A percentile compares a stretch with the other conserved stretches of the same genome.
Conservation (phyloP, 2,113 vertebrate genomes). For the Tragelaphus strepsiceros region DNA sequence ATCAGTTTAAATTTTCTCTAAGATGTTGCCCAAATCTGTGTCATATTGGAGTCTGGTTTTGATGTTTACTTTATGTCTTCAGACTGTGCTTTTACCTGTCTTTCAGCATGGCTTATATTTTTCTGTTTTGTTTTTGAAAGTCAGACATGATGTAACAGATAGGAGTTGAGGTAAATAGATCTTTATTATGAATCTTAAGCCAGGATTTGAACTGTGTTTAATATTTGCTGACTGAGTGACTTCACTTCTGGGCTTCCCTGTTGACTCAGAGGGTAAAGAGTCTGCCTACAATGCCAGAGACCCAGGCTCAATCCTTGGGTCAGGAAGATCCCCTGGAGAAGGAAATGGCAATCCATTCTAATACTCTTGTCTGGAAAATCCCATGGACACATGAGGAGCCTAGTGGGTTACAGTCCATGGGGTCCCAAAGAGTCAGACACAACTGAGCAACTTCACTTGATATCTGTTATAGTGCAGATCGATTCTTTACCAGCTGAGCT, state of each 20-base stretch:
- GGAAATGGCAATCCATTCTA: too few species aligned
- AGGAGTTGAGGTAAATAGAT: neutral
- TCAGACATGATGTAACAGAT: neutral
- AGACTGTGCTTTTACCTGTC: neutral
- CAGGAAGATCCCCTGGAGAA: too few species aligned
- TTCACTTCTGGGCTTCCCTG: too few species aligned
- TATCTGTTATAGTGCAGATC: too few species aligned
- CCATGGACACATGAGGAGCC: too few species aligned
- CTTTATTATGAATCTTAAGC: neutral
- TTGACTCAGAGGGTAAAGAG: too few species aligned
- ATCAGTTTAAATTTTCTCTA: neutral
- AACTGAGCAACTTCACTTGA: neutral
- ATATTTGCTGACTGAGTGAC: neutral
- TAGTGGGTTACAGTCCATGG: too few species aligned
- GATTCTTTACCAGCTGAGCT: too few species aligned
- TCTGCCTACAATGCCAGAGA: too few species aligned
- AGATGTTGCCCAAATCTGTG: neutral
- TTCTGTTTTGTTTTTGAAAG: neutral
- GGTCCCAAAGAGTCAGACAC: accelerated
- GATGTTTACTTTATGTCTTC: neutral
- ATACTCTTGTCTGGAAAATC: too few species aligned
- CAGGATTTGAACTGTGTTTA: neutral
- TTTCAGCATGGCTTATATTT: neutral
- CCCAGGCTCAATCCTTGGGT: too few species aligned
- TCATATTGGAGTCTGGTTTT: neutral